Percentiles rank a stretch among this genome's conserved stretches.
These are phyloP conservation scores for Indicator maculatus DNA, from an alignment of 2,113 vertebrate genomes.

Conservation along the genomic window DNA sequence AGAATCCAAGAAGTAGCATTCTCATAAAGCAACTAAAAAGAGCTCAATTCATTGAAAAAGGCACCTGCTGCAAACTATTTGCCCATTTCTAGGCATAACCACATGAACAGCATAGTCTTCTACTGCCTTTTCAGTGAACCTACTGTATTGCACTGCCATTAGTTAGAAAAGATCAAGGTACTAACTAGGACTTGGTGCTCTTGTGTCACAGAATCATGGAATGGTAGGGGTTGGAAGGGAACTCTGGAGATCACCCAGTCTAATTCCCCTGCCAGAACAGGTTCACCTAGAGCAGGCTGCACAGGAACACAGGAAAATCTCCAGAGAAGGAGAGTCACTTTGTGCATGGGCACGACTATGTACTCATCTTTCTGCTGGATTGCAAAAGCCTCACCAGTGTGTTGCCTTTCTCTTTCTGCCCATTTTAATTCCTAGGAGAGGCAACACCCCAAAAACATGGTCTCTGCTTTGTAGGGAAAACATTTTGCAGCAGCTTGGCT, in stretches of 20 bases:
- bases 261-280: too few relatives aligned
- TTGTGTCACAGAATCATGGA: not conserved
- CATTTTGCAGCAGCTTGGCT: not conserved
- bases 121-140: not conserved
- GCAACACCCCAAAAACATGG: not conserved
- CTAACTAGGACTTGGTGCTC: not conserved
- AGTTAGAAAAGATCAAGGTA: not conserved
- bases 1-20: not conserved
- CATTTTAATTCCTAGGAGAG: not conserved
- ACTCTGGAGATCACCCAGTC: too few relatives aligned
- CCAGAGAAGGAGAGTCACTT: not conserved
- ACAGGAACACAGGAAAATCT: too few relatives aligned
- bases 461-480: not conserved
- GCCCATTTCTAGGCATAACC: not conserved
- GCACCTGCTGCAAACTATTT: not conserved
- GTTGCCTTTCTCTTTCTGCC: not conserved
- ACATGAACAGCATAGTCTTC: fast-evolving
- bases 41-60: not conserved
- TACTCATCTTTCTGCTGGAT: not conserved
- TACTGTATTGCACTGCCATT: not conserved
- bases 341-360: fast-evolving
- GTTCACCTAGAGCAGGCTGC: too few relatives aligned
- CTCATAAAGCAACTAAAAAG: not conserved
- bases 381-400: not conserved
- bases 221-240: too few relatives aligned